These are phyloP conservation scores for Epinotia demarniana DNA, from an alignment of 2,888 invertebrate genomes.

Conservation along the genomic window DNA sequence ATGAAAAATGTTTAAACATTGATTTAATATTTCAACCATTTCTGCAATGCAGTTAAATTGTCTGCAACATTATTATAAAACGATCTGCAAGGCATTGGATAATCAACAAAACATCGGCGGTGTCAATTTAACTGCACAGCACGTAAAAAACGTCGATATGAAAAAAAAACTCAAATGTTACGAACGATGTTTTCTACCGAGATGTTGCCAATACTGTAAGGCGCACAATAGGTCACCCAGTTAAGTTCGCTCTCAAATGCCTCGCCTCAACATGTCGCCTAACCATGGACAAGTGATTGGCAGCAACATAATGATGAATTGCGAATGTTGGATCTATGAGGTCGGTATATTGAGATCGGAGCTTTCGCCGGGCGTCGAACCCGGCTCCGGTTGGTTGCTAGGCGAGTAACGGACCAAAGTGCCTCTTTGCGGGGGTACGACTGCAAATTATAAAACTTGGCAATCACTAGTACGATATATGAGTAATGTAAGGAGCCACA, in stretches of 20 bases:
- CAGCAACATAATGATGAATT: slow-evolving; percentile 77
- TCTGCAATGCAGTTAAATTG: not conserved
- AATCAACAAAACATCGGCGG: not conserved
- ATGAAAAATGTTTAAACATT: not conserved
- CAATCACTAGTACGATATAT: slow-evolving; percentile 51
- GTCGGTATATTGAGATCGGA: slow-evolving; percentile 65
- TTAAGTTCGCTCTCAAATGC: slow-evolving; percentile 38
- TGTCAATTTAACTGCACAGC: slow-evolving; percentile 5
- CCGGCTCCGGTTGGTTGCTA: slow-evolving; percentile 68
- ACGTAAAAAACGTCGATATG: not conserved
- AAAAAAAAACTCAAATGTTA: slow-evolving; percentile 2
- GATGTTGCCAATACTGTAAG: slow-evolving; percentile 35
- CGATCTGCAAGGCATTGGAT: not conserved
- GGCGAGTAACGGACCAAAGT: slow-evolving; percentile 74
- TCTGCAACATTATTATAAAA: not conserved
- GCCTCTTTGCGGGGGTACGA: slow-evolving; percentile 57
- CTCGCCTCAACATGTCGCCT: slow-evolving; percentile 42
- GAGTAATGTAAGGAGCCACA: not conserved
- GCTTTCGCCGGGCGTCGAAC: slow-evolving; percentile 81
- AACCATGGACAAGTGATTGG: slow-evolving; percentile 55
- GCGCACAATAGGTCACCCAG: slow-evolving; percentile 44
- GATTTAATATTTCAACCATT: slow-evolving; percentile 3
- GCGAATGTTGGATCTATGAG: slow-evolving; percentile 77
- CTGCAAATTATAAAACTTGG: slow-evolving; percentile 59
- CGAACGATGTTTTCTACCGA: slow-evolving; percentile 23